Evolutionary conservation across 2,888 invertebrate genomes (phyloP), one percentile per base, ranked within the genome.

Genomic region (Myopa testacea): DNA sequence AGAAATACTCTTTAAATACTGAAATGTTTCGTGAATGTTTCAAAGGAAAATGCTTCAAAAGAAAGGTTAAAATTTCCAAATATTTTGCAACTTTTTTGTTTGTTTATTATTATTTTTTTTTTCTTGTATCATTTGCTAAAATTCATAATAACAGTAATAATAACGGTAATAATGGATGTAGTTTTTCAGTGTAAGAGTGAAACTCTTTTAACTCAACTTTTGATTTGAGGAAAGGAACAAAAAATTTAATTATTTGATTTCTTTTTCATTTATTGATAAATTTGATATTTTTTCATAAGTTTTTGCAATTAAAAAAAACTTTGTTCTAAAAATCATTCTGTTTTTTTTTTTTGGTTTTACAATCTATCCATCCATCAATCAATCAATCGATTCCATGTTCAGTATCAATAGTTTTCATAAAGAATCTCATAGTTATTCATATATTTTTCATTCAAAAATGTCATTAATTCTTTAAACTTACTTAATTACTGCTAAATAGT

Each of bases 391-490:
- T 81, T 79, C 78, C 37, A 62, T 78, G 50, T 37, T 68, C 26
- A 60, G 60, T n/a, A 69, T 75, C 14, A 34, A 69, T 76, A 55
- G 60, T 55, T 70, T 62, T 78, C 37, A 26, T 75, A 26, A 1
- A 26, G 26, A 1, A 26, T 26, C 4, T 26, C 14, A 50, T 76
- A 72, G 40, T 62, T 84, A 82, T 82, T 84, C 26, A 26, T 26
- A 26, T 26, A 26, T 26, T 26, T 81, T 10, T 81, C 80, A 78
- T 83, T 82, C 81, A 70, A 79, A 74, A 79, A 81, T 80, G 71
- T 67, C 58, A 76, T 69, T 75, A 60, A 60, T 60, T 69, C 12
- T 45, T 75, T 55, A 63, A 58, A 76, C 14, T 75, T 72, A n/a
- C 50, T 72, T 69, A 67, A 14, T 34, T 70, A 82, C 12, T 69